phyloP scores from a whole-genome alignment of 2,113 vertebrate species.

The Toxostoma redivivum region DNA sequence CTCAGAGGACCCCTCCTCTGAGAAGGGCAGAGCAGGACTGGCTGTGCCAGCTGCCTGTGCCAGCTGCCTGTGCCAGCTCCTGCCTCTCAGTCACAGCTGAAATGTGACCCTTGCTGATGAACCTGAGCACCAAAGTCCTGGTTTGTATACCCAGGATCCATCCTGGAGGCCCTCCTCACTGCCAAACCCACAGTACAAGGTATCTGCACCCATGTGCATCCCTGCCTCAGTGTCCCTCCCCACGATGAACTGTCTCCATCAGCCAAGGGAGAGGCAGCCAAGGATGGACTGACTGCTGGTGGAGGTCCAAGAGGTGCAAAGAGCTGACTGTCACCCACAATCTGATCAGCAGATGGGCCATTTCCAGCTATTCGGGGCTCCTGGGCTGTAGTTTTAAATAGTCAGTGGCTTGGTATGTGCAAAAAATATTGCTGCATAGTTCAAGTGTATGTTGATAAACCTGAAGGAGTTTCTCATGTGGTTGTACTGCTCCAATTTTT shows the following conservation, averaged over 20 bases:
- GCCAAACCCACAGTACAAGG: fast-evolving
- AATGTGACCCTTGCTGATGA: not conserved
- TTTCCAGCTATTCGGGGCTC: not conserved
- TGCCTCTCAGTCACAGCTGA: not conserved
- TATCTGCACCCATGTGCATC: not conserved
- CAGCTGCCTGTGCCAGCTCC: not conserved
- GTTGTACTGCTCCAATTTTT: not conserved
- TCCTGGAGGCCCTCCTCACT: not conserved
- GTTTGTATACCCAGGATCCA: not conserved
- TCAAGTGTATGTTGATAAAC: not conserved
- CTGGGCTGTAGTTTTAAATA: not conserved
- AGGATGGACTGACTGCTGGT: not conserved
- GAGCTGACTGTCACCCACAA: not conserved
- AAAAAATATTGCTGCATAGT: not conserved
- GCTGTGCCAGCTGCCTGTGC: not conserved
- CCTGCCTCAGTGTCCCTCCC: not conserved
- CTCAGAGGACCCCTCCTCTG: not conserved
- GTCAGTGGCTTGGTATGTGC: not conserved
- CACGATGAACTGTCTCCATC: fast-evolving
- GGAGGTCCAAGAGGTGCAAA: not conserved
- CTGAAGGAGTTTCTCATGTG: not conserved
- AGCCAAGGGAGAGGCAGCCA: not conserved
- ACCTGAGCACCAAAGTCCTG: not conserved
- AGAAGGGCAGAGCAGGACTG: not conserved
- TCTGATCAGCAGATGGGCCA: not conserved